phyloP scores from a whole-genome alignment of 2,888 invertebrate genomes.

The Heliconius charithonia region DNA sequence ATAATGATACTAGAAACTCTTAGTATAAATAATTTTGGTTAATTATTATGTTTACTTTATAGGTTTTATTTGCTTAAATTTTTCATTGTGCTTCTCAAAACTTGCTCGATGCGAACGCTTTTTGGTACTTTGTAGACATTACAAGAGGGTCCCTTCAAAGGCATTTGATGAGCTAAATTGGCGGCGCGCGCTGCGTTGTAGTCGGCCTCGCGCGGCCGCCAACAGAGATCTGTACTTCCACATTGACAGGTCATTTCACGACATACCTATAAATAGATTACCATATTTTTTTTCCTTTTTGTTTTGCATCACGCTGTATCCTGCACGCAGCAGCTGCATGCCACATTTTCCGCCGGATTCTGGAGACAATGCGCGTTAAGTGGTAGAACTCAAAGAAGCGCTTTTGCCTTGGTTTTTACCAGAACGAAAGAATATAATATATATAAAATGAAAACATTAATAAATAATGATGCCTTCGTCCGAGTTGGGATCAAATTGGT shows the following conservation, averaged over 20 bases:
- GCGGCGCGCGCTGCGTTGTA: constrained; percentile 66
- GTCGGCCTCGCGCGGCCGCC: constrained; percentile 68
- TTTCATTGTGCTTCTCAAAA: constrained; percentile 52
- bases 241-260: constrained; percentile 72
- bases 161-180: constrained; percentile 66
- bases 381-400: no score
- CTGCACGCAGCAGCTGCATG: no score
- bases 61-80: constrained; percentile 39
- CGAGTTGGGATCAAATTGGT: no score
- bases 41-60: not conserved
- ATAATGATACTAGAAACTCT: not conserved
- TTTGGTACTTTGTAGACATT: constrained; percentile 58
- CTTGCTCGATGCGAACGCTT: constrained; percentile 64
- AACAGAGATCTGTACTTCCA: constrained; percentile 66
- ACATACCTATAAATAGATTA: constrained; percentile 63
- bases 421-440: no score
- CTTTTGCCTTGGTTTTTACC: no score
- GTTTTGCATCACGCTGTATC: no score
- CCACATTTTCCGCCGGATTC: no score
- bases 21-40: not conserved
- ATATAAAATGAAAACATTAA: no score
- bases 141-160: constrained; percentile 57
- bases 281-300: no score
- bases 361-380: no score
- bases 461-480: no score